phyloP scores from a whole-genome alignment of 1,140 invertebrate genomes.

The Plutomurus gul region DNA sequence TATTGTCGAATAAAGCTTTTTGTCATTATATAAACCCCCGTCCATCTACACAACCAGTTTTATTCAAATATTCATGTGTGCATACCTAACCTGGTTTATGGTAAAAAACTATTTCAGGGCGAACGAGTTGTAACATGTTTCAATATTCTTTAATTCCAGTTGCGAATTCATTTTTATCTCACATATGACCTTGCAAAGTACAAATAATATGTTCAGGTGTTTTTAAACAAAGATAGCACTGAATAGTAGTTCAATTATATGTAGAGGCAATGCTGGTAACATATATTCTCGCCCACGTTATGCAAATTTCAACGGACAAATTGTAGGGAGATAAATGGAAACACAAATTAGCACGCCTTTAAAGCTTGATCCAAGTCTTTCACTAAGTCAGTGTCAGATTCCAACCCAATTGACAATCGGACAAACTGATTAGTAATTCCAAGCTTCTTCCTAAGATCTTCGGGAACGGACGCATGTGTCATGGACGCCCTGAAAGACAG shows the following conservation, averaged over 20 bases:
- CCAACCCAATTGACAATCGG: constrained; percentile 88
- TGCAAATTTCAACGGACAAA: too few relatives aligned
- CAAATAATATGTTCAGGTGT: too few relatives aligned
- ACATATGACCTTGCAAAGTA: too few relatives aligned
- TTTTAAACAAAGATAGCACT: too few relatives aligned
- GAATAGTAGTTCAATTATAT: too few relatives aligned
- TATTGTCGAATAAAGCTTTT: constrained; percentile 38
- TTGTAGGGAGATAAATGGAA: too few relatives aligned
- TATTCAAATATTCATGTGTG: neutral
- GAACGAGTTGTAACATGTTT: too few relatives aligned
- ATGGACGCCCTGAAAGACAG: constrained; percentile 68
- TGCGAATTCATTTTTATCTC: too few relatives aligned
- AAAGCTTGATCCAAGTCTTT: constrained; percentile 81
- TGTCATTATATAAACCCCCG: constrained; percentile 8
- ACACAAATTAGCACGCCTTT: neutral
- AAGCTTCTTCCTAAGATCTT: constrained; percentile 70
- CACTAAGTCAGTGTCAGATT: constrained; percentile 84
- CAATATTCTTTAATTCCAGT: too few relatives aligned
- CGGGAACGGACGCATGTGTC: constrained; percentile 80
- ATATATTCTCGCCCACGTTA: too few relatives aligned
- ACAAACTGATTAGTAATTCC: constrained; percentile 88
- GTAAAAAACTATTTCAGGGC: too few relatives aligned
- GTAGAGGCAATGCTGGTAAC: too few relatives aligned
- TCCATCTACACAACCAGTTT: neutral
- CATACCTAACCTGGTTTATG: neutral